Percentiles rank a stretch among this genome's conserved stretches.
These are phyloP conservation scores for Sus cebifrons DNA, from an alignment of 2,797 vertebrate species.

Conservation along the genomic window DNA sequence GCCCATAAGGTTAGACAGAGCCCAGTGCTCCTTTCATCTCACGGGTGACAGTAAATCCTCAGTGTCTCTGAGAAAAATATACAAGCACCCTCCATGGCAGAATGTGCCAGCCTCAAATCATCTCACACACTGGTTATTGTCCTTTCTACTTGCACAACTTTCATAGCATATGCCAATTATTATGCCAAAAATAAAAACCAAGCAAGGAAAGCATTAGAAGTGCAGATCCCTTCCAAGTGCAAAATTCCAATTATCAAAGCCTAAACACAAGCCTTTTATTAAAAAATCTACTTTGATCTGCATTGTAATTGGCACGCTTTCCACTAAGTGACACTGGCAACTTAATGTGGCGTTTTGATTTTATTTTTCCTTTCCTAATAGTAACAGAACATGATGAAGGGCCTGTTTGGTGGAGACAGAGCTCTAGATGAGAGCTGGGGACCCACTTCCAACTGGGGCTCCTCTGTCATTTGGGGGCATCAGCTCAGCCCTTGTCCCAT, in stretches of 20 bases:
- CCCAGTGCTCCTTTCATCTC: background rate
- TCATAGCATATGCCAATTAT: slow-evolving; percentile 70
- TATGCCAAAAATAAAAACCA: slow-evolving; percentile 77
- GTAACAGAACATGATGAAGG: slow-evolving; percentile 44
- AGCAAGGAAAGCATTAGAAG: slow-evolving; percentile 78
- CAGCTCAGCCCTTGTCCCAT: background rate
- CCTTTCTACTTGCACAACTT: slow-evolving; percentile 57
- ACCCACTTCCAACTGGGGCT: background rate
- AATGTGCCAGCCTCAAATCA: slow-evolving; percentile 29
- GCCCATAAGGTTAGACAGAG: background rate
- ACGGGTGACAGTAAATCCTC: background rate
- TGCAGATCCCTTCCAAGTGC: slow-evolving; percentile 68
- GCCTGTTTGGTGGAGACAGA: slow-evolving; percentile 45
- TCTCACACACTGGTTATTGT: slow-evolving; percentile 54
- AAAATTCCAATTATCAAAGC: slow-evolving; percentile 82
- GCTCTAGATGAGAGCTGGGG: slow-evolving; percentile 36
- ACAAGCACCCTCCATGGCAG: background rate
- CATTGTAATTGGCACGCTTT: slow-evolving; percentile 68
- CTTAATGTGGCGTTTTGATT: slow-evolving; percentile 43
- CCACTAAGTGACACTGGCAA: slow-evolving; percentile 67
- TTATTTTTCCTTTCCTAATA: slow-evolving; percentile 53
- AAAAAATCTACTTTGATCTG: slow-evolving; percentile 78
- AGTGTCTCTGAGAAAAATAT: slow-evolving; percentile 30
- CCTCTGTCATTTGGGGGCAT: background rate
- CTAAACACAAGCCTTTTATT: slow-evolving; percentile 72